Evolutionary conservation across 1,140 invertebrate genomes (phyloP), one percentile per base, ranked within the genome.

Genomic region (Sarcophaga bullata): DNA sequence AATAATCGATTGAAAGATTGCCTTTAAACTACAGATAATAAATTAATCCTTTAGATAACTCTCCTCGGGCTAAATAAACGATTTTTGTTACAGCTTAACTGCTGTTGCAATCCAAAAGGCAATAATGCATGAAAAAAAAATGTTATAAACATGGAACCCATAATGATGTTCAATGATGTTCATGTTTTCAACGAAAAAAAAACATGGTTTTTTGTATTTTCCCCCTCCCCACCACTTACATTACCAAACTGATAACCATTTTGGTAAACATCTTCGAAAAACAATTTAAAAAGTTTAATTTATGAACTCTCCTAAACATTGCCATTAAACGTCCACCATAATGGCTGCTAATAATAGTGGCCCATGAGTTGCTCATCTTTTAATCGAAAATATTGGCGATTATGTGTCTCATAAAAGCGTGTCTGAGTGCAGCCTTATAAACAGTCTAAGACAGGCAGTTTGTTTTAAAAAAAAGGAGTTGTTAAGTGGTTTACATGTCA

Each of bases 401-500:
- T 73, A 73, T 46, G 25, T 11, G 17, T 17, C 25, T 17, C 17
- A 73, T 19, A 17, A 10, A 19, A 25, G 68, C 68, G 19, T 19
- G 25, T 19, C 15, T 11, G 19, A 17, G 25, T 25, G 52, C 15
- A 15, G 52, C 10, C 52, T 54, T 54, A 15, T 15, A 54, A 54
- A 54, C 9, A 11, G 9, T 54, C 2, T 11, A 54, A 15, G 2
- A 54, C 52, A 11, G 52, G 10, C 9, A 54, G 25, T 47, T 47
- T 2, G 25, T 75, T 13, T 75, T 52, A 52, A 52, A 52, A 52
- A 10, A 68, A 68, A 68, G 17, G 17, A 68, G 62, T 68, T 37
- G 25, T 37, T 68, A 68, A 68, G 62, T 68, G 62, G 62, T n/a
- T 68, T 68, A 19, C n/a, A 58, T 58, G n/a, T 68, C 62, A 68